Evolutionary conservation across 2,113 vertebrate species (phyloP), one percentile per base, ranked within the genome.

Genomic region (Syngnathoides biaculeatus): DNA sequence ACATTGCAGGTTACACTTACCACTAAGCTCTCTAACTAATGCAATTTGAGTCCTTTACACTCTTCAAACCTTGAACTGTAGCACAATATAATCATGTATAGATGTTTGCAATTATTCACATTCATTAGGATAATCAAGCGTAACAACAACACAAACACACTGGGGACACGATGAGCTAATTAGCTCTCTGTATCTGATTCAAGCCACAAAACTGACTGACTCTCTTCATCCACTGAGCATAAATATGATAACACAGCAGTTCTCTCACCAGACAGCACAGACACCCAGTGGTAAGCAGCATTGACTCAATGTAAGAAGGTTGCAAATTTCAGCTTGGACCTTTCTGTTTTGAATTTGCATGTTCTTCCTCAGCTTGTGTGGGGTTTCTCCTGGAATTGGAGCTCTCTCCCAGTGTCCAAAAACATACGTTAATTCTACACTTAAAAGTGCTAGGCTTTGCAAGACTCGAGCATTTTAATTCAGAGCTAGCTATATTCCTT

Each of bases 101-200:
- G 81, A 82, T 87, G 84, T 81, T 85, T 80, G 68, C 74, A 89
- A 88, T 91, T 89, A 91, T 90, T 87, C 75, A 65, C 71, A 84
- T 82, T 88, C 84, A 90, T 90, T 89, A 82, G 61, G 69, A 81
- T 86, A 88, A 91, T 90, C 85, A 83, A 74, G 77, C 72, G 73
- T 68, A 89, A 90, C 86, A 88, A 90, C 83, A 91, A 86, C 86
- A 89, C 42, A 68, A 76, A 83, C 78, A 86, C 82, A 82, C 87
- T 73, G 75, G 79, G 80, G 83, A 87, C 77, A 64, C 19, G 62
- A 65, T 43, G 65, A 75, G 65, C 82, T 80, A 89, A 87, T 87
- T 87, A 82, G 17, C 61, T 78, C 74, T 70, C 85, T 90, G 86
- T 89, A 87, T 88, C 84, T 84, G 84, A 85, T 87, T 83, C 77